Evolutionary conservation across 2,113 vertebrate genomes (phyloP), one percentile per base, ranked within the genome.

Genomic region (Recurvirostra avosetta): DNA sequence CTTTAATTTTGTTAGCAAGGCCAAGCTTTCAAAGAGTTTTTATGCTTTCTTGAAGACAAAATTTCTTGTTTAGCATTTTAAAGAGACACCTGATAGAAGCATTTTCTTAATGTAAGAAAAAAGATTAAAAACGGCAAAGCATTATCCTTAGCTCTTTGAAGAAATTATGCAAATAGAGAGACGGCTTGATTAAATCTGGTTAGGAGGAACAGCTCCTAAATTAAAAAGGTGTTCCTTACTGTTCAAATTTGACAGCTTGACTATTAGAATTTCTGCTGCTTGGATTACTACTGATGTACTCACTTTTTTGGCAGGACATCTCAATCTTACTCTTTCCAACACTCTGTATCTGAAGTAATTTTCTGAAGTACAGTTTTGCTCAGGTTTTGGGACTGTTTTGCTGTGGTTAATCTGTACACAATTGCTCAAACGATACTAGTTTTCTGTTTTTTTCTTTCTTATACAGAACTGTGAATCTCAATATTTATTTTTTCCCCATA

Each of bases 201-300:
- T 91, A 32, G 91, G 71, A 90, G 43, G 72, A 95, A 49, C 43
- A 93, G 40, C 62, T 96, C 74, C 53, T 89, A 88, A 96, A 86
- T 71, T 83, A 77, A 89, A 61, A 58, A 74, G 58, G 36, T 88
- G 74, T 95, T 93, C 49, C 56, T 78, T 87, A 78, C 90, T 95
- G 86, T 94, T 96, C 41, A 74, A 11, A 72, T 92, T 93, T 94
- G 88, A 93, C 93, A 93, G 81, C 62, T 76, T 85, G 67, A 82
- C 34, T 94, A 47, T 91, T 87, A 76, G 76, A 90, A 92, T 91
- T 84, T 95, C 58, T 95, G 22, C 63, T 78, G 67, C 73, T 88
- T 84, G 30, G n/a, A 65, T 88, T 85, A 70, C 27, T 62, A 41
- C 61, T 87, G 63, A 87, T 23, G 34, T 70, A 25, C 15, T 79